phyloP scores from a whole-genome alignment of 2,888 invertebrate species.

The Sarcophaga carnaria region DNA sequence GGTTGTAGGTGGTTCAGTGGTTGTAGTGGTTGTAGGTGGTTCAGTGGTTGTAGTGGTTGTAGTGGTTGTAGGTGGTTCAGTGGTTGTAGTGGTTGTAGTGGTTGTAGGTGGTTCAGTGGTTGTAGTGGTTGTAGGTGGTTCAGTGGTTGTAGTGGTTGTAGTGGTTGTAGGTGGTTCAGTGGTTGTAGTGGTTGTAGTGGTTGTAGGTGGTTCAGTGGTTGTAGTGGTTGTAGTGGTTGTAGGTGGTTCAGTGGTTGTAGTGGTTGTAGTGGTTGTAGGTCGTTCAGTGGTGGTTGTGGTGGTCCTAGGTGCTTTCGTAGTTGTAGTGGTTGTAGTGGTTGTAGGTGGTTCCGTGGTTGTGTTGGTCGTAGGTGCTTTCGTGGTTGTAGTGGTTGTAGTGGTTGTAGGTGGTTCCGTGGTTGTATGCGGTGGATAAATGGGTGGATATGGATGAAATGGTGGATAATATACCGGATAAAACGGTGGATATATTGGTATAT shows the following conservation, averaged over 20 bases:
- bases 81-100: not conserved
- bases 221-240: not conserved
- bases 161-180: not conserved
- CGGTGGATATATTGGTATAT: conserved; percentile 8
- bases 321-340: not conserved
- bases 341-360: not conserved
- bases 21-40: conserved; percentile 3
- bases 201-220: not conserved
- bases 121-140: not conserved
- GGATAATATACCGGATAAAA: conserved; percentile 5
- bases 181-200: not conserved
- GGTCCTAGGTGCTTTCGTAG: not conserved
- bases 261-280: conserved; percentile 7
- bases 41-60: not conserved
- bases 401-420: not conserved
- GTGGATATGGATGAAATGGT: conserved; percentile 3
- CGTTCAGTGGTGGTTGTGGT: not conserved
- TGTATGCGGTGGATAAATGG: not conserved
- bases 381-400: not conserved
- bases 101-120: not conserved
- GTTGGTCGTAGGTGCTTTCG: not conserved
- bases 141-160: not conserved
- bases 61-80: not conserved
- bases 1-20: not conserved
- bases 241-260: not conserved